Conservation (phyloP, 2,888 invertebrate genomes). For the Diplazon laetatorius region DNA sequence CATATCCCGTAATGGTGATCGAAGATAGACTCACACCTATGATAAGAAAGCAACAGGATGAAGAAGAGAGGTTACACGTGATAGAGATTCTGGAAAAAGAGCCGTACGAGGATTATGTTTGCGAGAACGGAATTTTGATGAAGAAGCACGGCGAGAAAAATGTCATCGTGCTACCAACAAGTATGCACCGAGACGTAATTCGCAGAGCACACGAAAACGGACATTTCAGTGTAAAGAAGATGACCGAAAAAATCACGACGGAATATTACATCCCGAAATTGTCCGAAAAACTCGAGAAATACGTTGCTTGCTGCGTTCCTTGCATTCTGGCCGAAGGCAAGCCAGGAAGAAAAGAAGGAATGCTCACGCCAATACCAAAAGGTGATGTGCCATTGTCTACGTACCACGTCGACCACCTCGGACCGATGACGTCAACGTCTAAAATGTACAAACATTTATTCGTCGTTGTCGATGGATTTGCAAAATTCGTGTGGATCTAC, state of each 20-base stretch:
- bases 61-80: conserved; percentile 48
- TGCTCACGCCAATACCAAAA: conserved; percentile 37
- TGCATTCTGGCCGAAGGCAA: background rate
- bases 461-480: conserved; percentile 49
- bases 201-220: conserved; percentile 56
- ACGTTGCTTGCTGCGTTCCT: background rate
- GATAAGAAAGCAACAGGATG: conserved; percentile 49
- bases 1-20: conserved; percentile 51
- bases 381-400: conserved; percentile 45
- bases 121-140: conserved; percentile 48
- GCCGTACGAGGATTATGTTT: conserved; percentile 53
- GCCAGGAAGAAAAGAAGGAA: background rate
- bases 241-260: conserved; percentile 24
- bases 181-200: conserved; percentile 47
- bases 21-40: conserved; percentile 32
- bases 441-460: conserved; percentile 56
- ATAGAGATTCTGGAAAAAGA: conserved; percentile 56
- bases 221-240: conserved; percentile 54
- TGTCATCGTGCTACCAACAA: conserved; percentile 37
- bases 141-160: conserved; percentile 17
- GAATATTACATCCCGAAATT: background rate
- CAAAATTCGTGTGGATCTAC: conserved; percentile 57
- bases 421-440: conserved; percentile 35
- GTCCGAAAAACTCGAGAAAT: background rate
- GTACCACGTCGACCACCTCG: conserved; percentile 55